These are phyloP conservation scores for Cephalotes varians DNA, from an alignment of 2,888 invertebrate genomes.

Conservation along the genomic window DNA sequence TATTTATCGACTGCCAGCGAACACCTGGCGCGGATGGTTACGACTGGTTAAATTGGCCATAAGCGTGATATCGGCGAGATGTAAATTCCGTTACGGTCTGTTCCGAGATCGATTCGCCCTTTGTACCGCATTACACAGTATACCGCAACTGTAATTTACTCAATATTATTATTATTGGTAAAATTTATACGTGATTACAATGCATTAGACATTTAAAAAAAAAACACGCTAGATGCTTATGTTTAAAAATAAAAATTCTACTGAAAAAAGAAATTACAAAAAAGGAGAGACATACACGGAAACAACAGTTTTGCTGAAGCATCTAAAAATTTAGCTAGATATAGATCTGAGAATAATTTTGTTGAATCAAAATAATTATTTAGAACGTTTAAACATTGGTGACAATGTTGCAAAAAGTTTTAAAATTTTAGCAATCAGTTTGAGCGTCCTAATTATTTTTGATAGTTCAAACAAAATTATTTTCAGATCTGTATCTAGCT, in stretches of 20 bases:
- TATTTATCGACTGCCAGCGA: constrained; percentile 46
- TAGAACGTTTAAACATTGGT: no score
- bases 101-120: constrained; percentile 17
- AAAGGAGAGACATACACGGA: no score
- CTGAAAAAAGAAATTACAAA: background rate
- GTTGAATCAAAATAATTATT: no score
- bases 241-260: background rate
- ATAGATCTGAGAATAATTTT: no score
- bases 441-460: no score
- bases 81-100: constrained; percentile 37
- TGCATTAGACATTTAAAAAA: background rate
- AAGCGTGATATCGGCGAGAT: constrained; percentile 45
- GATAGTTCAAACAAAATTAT: no score
- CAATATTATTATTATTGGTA: background rate
- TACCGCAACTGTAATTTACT: background rate
- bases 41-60: constrained; percentile 47
- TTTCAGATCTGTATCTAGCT: no score
- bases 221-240: background rate
- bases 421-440: no score
- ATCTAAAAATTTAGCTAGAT: no score
- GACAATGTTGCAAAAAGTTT: no score
- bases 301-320: no score
- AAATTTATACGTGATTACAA: background rate
- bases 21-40: constrained; percentile 41
- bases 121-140: background rate